Percentiles rank a stretch among this genome's conserved stretches.
phyloP scores from a whole-genome alignment of 37 sponge, comb jelly and placozoan species.

The Ephydatia muelleri region DNA sequence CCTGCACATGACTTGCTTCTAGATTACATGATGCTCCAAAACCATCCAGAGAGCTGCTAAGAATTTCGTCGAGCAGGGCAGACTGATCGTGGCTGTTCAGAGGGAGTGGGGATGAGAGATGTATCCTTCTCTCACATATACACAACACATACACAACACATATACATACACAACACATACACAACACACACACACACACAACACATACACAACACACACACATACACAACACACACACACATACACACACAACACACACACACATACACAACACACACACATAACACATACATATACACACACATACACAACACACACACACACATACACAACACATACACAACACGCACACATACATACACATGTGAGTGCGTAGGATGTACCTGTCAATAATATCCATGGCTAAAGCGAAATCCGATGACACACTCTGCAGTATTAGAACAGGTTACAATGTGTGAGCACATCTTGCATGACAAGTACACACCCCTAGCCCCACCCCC shows the following conservation, averaged over 20 bases:
- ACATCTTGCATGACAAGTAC: too few species aligned
- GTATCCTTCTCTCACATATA: too few species aligned
- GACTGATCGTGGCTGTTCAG: neutral
- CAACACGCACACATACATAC: constrained; percentile 8
- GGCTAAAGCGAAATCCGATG: neutral
- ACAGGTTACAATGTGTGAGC: too few species aligned
- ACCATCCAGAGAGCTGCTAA: neutral
- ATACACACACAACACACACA: constrained; percentile 21
- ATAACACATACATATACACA: neutral
- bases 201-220: constrained; percentile 21
- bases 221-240: constrained; percentile 3
- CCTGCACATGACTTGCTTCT: neutral
- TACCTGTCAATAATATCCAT: neutral
- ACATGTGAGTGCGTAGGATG: neutral
- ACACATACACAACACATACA: too few species aligned
- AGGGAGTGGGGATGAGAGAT: neutral
- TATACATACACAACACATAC: neutral
- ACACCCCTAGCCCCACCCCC: too few species aligned
- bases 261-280: neutral
- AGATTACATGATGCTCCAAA: neutral
- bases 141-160: neutral
- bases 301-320: constrained; percentile 12
- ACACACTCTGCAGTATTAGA: constrained; percentile 6
- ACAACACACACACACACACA: constrained; percentile 9
- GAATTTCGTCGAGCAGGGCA: neutral